Conservation (phyloP, 2,888 invertebrate species). For the Caenorhabditis zanzibari region DNA sequence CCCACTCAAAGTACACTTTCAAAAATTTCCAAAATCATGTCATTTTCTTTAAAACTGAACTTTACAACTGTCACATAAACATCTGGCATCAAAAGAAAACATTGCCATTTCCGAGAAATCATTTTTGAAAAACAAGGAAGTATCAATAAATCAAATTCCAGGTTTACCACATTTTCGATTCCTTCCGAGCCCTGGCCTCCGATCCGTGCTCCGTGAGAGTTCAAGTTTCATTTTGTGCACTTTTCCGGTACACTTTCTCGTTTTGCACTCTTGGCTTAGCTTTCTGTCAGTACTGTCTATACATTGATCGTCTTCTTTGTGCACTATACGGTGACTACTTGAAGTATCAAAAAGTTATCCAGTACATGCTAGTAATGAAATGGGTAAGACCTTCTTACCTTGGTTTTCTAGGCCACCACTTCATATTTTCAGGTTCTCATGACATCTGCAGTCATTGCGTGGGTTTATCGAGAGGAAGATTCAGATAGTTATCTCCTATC, state of each 20-base stretch:
- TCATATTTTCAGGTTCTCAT: slow-evolving; percentile 29
- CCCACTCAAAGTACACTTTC: background rate
- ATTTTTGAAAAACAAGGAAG: no score
- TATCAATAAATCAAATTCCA: slow-evolving; percentile 11
- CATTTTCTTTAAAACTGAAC: no score
- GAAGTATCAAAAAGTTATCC: slow-evolving; percentile 36
- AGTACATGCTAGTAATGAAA: slow-evolving; percentile 7
- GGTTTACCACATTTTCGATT: slow-evolving; percentile 42
- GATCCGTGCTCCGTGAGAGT: slow-evolving; percentile 42
- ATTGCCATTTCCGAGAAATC: no score
- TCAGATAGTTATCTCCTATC: slow-evolving; percentile 48
- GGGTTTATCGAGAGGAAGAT: slow-evolving; percentile 50
- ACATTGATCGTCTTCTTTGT: slow-evolving; percentile 44
- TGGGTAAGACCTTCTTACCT: slow-evolving; percentile 13
- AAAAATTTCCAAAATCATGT: no score
- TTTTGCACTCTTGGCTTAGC: slow-evolving; percentile 47
- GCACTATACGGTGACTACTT: slow-evolving; percentile 20
- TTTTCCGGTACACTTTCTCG: slow-evolving; percentile 46
- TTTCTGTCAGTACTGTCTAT: slow-evolving; percentile 52
- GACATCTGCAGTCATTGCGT: slow-evolving; percentile 9
- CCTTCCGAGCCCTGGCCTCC: slow-evolving; percentile 17
- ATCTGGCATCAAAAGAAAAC: no score
- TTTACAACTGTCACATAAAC: no score
- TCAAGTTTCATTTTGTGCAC: slow-evolving; percentile 45
- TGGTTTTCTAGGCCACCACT: no score